Base-by-base conservation (phyloP, 2,797 vertebrate species). In the Acipenser ruthenus region DNA sequence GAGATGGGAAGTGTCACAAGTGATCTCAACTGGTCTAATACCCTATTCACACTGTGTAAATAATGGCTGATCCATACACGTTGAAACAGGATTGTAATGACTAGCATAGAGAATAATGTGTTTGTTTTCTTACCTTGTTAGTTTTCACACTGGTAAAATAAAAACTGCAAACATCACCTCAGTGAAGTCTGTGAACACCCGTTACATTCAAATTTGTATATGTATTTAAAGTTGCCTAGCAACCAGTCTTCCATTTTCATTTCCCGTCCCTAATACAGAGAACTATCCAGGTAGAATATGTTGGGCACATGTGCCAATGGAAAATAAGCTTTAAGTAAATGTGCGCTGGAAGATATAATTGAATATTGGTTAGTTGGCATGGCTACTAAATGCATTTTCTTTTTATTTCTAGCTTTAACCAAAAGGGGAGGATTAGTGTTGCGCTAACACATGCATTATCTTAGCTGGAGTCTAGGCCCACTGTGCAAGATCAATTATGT, bases 211-310 rank as follows among this genome's bases (percentile, higher is more conserved):
- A 37, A 37, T 37, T 37, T 37, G 37, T 37, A 37, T 37, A 37
- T 37, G 37, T 37, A 37, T 37, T 37, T 37, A 63, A 67, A 70
- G 69, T 75, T 64, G 64, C 77, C 69, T 72, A 69, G 77, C 75
- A 77, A 78, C 74, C 49, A 62, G 52, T 50, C 66, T 70, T 65
- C 67, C 61, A 50, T 61, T 60, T 65, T 8, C 64, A 50, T 67
- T 72, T 49, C 37, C 49, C 55, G 23, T 37, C 37, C 67, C 73
- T 73, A 72, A 75, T 68, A 66, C 72, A 73, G 72, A 65, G 68
- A 69, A 66, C 59, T 50, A 4, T 52, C 53, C 7, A 59, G 8
- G 37, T 49, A 23, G 56, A 53, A 15, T 49, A 18, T 37, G 49
- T 50, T 2, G 7, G 12, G 48, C 53, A 10, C 53, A 47, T 66